phyloP scores from a whole-genome alignment of 2,113 vertebrate species.

The Alethe diademata region DNA sequence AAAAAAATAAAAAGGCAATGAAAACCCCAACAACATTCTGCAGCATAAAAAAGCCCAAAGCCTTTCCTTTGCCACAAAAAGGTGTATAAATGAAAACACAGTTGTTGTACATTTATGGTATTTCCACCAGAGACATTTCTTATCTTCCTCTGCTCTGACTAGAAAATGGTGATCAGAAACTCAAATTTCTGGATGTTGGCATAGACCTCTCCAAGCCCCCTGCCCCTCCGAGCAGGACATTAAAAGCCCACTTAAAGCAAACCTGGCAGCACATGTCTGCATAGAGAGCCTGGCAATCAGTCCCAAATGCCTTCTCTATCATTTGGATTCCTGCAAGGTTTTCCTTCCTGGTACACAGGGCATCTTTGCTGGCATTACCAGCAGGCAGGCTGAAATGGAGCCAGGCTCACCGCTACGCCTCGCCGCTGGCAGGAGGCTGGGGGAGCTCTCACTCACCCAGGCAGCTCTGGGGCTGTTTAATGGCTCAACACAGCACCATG shows the following conservation, averaged over 20 bases:
- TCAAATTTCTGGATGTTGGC: background rate
- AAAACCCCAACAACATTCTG: background rate
- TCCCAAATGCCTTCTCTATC: slow-evolving; percentile 14
- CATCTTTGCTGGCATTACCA: slow-evolving; percentile 37
- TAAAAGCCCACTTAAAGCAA: background rate
- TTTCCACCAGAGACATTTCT: background rate
- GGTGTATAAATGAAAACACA: background rate
- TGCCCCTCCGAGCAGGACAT: background rate
- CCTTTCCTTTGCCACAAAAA: slow-evolving; percentile 7
- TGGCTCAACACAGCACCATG: background rate
- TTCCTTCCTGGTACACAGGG: slow-evolving; percentile 23
- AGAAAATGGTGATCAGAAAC: background rate
- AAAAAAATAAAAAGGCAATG: background rate
- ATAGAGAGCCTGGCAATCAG: slow-evolving; percentile 1
- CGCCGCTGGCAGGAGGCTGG: background rate
- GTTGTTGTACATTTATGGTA: background rate
- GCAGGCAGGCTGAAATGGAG: slow-evolving; percentile 36
- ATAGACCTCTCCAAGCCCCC: background rate
- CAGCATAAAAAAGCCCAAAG: slow-evolving; percentile 27
- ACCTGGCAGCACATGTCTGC: background rate
- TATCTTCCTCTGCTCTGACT: background rate
- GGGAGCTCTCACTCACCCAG: background rate
- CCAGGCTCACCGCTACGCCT: background rate
- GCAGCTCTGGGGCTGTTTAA: background rate
- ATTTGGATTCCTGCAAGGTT: slow-evolving; percentile 35